Percentiles rank a stretch among this genome's conserved stretches.
Evolutionary conservation across 2,113 vertebrate genomes (phyloP).

Genomic region (Grantiella picta): DNA sequence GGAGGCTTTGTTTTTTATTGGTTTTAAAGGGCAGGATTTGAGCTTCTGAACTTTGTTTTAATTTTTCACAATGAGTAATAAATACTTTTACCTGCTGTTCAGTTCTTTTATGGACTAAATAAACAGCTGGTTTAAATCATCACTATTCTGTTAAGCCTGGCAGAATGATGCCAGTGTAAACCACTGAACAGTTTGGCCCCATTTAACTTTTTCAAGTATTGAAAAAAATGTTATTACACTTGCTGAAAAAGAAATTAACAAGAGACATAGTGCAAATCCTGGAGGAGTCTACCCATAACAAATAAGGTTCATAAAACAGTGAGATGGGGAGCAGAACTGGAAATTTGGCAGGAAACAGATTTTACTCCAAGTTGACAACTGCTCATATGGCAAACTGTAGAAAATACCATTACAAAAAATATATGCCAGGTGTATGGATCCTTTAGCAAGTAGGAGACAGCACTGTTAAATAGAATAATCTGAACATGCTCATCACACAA

Average conservation of each 20-base stretch:
- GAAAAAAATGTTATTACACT: neutral
- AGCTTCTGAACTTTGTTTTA: neutral
- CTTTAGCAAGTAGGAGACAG: neutral
- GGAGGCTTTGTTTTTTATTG: neutral
- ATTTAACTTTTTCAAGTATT: neutral
- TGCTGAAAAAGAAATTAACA: neutral
- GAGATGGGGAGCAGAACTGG: neutral
- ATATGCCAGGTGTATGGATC: neutral
- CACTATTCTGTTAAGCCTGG: neutral
- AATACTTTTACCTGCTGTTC: neutral
- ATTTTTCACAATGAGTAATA: neutral
- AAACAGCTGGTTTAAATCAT: neutral
- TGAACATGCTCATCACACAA: neutral
- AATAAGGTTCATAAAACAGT: neutral
- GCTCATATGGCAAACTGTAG: neutral
- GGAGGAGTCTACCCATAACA: neutral
- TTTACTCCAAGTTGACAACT: neutral
- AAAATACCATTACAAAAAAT: neutral
- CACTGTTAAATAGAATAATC: neutral
- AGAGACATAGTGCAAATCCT: neutral
- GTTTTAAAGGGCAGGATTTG: neutral
- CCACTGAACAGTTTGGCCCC: neutral
- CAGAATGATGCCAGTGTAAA: neutral
- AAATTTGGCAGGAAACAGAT: neutral
- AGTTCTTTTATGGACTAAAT: neutral